Evolutionary conservation across 2,888 invertebrate species (phyloP).

Genomic region (Pyrgus malvae): DNA sequence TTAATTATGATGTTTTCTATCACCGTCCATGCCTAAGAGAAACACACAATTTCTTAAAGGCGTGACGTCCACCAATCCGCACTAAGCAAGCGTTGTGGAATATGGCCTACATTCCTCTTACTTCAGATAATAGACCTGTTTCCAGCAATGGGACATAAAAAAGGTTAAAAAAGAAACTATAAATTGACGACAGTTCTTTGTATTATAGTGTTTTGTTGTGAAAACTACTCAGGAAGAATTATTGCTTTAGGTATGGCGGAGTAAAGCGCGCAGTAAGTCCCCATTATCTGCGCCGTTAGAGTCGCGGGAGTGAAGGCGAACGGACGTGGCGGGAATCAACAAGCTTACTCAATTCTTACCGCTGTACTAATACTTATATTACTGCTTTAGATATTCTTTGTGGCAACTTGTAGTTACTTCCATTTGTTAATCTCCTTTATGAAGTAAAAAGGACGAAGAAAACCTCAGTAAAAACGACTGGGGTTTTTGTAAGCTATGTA

Average conservation of each 20-base stretch:
- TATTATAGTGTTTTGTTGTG: constrained; percentile 44
- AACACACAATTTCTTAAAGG: no score
- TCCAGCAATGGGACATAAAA: no score
- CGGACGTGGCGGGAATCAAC: constrained; percentile 72
- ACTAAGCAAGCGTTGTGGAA: no score
- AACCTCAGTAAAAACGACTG: no score
- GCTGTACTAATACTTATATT: constrained; percentile 43
- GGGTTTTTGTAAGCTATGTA: no score
- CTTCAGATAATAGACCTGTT: no score
- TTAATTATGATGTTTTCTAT: no score
- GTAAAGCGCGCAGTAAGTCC: constrained; percentile 80
- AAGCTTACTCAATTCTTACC: constrained; percentile 66
- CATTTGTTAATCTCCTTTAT: constrained; percentile 13
- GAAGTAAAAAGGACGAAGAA: no score
- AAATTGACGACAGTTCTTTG: neutral
- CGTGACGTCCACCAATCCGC: no score
- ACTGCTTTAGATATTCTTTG: constrained; percentile 27
- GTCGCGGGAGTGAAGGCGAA: constrained; percentile 75
- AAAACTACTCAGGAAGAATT: constrained; percentile 67
- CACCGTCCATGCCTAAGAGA: no score
- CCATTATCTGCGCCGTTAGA: constrained; percentile 79
- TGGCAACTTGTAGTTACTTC: constrained; percentile 9
- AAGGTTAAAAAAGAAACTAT: no score
- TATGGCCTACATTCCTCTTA: no score
- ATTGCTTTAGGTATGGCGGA: constrained; percentile 70